Evolutionary conservation across 2,888 invertebrate genomes (phyloP).

Genomic region (Podabrus alpinus): DNA sequence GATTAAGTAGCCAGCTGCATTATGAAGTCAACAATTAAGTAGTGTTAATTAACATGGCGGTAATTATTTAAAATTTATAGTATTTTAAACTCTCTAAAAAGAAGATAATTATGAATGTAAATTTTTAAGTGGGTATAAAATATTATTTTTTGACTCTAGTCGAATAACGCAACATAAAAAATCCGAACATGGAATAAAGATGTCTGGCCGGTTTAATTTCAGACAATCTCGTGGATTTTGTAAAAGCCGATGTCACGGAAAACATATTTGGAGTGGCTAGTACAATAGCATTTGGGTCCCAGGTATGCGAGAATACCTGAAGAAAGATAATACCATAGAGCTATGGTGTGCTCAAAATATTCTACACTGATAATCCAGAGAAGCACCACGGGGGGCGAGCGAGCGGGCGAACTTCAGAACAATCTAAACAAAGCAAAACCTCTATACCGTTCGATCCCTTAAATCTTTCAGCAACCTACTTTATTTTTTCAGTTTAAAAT

Average conservation of each 20-base stretch:
- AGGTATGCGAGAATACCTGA: slow-evolving; percentile 38
- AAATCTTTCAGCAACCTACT: slow-evolving; percentile 25
- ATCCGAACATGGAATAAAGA: slow-evolving; percentile 9
- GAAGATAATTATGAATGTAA: not conserved
- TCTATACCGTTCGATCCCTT: slow-evolving; percentile 20
- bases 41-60: not conserved
- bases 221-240: not conserved
- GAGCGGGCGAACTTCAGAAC: slow-evolving; percentile 13
- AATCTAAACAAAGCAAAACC: slow-evolving; percentile 16
- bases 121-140: not conserved
- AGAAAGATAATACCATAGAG: slow-evolving; percentile 36
- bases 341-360: slow-evolving; percentile 34
- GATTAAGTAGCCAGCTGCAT: not conserved
- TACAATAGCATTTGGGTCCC: slow-evolving; percentile 36
- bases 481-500: slow-evolving; percentile 18
- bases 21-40: not conserved
- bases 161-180: not conserved
- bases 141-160: not conserved
- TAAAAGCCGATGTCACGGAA: slow-evolving; percentile 13
- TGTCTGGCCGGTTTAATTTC: slow-evolving; percentile 9
- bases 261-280: slow-evolving; percentile 38
- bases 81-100: not conserved
- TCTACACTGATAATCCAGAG: slow-evolving; percentile 25
- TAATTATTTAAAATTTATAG: not conserved
- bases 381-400: slow-evolving; percentile 18